Conservation (phyloP, 1,140 invertebrate genomes). For the Gyrodactylus bullatarudis region DNA sequence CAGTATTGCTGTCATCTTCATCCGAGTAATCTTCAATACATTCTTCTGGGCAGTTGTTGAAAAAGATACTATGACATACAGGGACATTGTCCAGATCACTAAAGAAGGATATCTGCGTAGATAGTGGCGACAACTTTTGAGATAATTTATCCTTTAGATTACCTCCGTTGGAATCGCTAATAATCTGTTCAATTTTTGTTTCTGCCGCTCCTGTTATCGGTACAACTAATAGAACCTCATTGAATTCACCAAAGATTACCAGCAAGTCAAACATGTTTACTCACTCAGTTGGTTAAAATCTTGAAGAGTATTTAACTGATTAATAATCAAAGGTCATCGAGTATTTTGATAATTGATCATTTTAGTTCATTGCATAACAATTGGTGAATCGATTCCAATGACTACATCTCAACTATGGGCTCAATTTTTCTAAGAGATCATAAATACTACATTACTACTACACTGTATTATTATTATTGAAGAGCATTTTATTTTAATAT, state of each 20-base stretch:
- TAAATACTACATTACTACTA: too few species aligned
- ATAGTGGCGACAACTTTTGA: background rate
- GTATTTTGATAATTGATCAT: too few species aligned
- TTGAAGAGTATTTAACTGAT: too few species aligned
- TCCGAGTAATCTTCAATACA: too few species aligned
- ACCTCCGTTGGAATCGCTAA: background rate
- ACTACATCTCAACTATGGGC: too few species aligned
- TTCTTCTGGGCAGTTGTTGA: background rate
- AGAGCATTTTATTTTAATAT: too few species aligned
- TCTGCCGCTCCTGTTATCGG: background rate
- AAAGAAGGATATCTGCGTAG: background rate
- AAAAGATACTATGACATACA: background rate
- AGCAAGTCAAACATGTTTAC: background rate
- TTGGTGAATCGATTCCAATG: too few species aligned
- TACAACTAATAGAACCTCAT: background rate
- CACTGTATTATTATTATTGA: too few species aligned
- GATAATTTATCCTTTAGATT: background rate
- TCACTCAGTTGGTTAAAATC: too few species aligned
- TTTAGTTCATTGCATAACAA: too few species aligned
- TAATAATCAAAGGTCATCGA: too few species aligned
- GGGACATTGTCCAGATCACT: background rate
- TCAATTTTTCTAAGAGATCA: too few species aligned
- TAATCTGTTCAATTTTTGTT: background rate
- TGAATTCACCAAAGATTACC: background rate
- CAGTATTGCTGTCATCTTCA: background rate